These are phyloP conservation scores for Ptychochromis oligacanthus DNA, from an alignment of 2,113 vertebrate species.

Conservation along the genomic window DNA sequence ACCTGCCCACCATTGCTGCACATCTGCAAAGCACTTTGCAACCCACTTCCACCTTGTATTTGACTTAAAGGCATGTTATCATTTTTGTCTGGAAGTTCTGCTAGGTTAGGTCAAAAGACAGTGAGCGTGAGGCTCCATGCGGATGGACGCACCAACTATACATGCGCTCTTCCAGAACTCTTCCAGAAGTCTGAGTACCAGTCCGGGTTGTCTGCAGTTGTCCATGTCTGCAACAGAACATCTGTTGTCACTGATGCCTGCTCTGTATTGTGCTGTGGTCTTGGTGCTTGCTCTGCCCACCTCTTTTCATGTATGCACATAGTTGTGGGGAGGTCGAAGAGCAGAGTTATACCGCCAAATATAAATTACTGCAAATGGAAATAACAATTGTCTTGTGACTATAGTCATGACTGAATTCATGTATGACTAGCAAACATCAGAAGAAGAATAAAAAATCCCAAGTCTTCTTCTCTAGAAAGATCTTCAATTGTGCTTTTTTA, in stretches of 20 bases:
- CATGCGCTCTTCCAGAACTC: not conserved
- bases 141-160: too few species aligned
- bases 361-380: not conserved
- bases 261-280: not conserved
- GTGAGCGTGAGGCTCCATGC: not conserved
- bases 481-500: too few species aligned
- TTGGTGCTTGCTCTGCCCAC: not conserved
- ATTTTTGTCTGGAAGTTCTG: not conserved
- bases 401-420: too few species aligned
- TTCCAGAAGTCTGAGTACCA: too few species aligned
- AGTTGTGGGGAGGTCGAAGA: not conserved
- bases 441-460: not conserved
- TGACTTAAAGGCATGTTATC: not conserved
- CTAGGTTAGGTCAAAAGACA: not conserved
- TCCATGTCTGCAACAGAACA: not conserved
- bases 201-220: rapidly evolving
- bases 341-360: not conserved
- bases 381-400: not conserved
- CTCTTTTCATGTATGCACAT: not conserved
- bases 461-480: not conserved
- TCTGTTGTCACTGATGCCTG: not conserved
- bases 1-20: not conserved
- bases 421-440: too few species aligned
- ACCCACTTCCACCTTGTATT: not conserved
- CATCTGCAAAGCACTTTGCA: constrained; percentile 2